These are phyloP conservation scores for Catocala nupta DNA, from an alignment of 2,888 invertebrate species.

Conservation along the genomic window DNA sequence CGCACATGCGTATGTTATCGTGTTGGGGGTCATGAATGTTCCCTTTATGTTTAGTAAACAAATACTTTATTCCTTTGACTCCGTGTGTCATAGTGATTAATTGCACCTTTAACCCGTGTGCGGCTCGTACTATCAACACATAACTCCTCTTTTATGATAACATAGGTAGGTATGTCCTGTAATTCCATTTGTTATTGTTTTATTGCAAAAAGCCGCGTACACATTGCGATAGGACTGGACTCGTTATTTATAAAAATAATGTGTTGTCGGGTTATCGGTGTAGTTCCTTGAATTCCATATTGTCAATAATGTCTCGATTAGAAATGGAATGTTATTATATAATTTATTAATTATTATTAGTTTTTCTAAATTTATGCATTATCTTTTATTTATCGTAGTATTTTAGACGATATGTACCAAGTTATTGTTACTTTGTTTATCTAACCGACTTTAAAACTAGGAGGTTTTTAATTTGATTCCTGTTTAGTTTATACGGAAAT, in stretches of 20 bases:
- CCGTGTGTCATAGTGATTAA: conserved; percentile 37
- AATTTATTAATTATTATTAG: not conserved
- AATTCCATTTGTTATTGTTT: not conserved
- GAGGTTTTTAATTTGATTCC: too few species aligned
- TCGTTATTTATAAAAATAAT: not conserved
- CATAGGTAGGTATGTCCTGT: not conserved
- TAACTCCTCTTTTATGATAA: conserved; percentile 6
- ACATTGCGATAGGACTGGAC: too few species aligned
- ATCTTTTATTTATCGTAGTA: too few species aligned
- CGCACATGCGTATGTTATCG: conserved; percentile 28
- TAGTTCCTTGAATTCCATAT: not conserved
- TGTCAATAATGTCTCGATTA: not conserved
- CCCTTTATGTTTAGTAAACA: conserved; percentile 40
- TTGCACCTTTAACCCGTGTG: conserved; percentile 40
- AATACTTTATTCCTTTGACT: conserved; percentile 31
- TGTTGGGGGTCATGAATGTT: conserved; percentile 33
- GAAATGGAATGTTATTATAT: not conserved
- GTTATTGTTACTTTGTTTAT: too few species aligned
- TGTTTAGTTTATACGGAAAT: too few species aligned
- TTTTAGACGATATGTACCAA: too few species aligned
- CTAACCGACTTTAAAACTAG: too few species aligned
- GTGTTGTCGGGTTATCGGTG: not conserved
- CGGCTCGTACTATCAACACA: conserved; percentile 25
- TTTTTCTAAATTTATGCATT: not conserved
- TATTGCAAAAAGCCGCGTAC: too few species aligned